Percentiles rank a stretch among this genome's conserved stretches.
Evolutionary conservation across 2,113 vertebrate genomes (phyloP).

Genomic region (Lycaon pictus): DNA sequence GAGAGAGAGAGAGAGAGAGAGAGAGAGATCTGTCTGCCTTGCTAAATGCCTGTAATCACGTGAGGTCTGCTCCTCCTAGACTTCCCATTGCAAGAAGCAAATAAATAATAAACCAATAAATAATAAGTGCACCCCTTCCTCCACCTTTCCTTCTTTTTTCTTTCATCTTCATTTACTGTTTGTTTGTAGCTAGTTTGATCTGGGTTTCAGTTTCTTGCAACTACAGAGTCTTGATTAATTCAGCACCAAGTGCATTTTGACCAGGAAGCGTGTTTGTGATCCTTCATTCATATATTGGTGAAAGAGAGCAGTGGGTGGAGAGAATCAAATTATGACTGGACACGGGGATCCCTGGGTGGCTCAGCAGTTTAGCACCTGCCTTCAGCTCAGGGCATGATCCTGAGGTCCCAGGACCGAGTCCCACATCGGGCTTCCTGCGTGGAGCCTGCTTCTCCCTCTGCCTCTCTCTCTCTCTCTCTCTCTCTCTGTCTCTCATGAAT

Average conservation of each 20-base stretch:
- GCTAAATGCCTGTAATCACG: background rate
- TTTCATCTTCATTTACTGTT: background rate
- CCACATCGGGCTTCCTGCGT: no score
- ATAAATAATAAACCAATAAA: background rate
- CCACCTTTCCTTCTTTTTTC: background rate
- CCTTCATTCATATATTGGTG: background rate
- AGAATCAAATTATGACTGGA: background rate
- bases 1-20: background rate
- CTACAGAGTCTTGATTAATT: slow-evolving; percentile 21
- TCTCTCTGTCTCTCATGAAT: no score
- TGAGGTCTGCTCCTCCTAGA: background rate
- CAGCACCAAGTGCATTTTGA: background rate
- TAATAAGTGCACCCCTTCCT: background rate
- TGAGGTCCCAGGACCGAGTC: no score
- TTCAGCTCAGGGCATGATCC: no score
- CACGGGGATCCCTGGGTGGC: no score
- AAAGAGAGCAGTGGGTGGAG: background rate
- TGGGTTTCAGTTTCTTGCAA: slow-evolving; percentile 48
- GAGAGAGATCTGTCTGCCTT: background rate
- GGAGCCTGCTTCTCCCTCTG: no score
- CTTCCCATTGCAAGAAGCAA: background rate
- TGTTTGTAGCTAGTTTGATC: background rate
- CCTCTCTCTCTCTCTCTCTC: no score
- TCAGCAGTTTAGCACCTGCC: no score
- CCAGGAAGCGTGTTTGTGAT: background rate